Evolutionary conservation across 2,888 invertebrate species (phyloP), one percentile per base, ranked within the genome.

Genomic region (Ellobium chinense): DNA sequence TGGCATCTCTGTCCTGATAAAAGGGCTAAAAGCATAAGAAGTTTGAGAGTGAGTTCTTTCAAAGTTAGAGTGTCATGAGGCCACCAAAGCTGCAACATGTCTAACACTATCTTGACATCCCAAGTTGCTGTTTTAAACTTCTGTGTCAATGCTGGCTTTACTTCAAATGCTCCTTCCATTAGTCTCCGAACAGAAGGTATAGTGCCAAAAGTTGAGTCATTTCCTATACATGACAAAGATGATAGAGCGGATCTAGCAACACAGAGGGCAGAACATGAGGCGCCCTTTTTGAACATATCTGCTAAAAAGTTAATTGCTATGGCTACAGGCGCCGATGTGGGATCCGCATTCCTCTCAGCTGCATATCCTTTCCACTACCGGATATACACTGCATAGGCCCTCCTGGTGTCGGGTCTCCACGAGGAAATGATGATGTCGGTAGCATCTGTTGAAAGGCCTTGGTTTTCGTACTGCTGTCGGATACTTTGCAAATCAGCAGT

Each of bases 121-220:
- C 72, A 72, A 2, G 72, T 56, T 9, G 14, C 29, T 7, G 29
- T 29, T 29, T 14, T 72, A 29, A 9, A 24, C n/a, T 72, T 56
- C 56, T 12, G 3, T 29, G 31, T 4, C 4, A 54, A 31, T 29
- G 56, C 9, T 29, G 56, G 56, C 14, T 56, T 72, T 27, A 5
- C 12, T 72, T 72, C 72, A 56, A 72, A 72, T 14, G 29, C 72
- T 12, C 72, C 56, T 56, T 46, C 39, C 29, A 72, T 72, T 12
- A 72, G 39, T n/a, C 72, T 72, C 29, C 29, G 14, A 12, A 72
- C 72, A 12, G 12, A 27, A 3, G 21, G 24, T 56, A 72, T 5
- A n/a, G 46, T 56, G 27, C 72, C 72, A 56, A 72, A 72, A 18
- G 27, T 31, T 5, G 7, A 24, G 18, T 21, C 34, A 18, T 18